Percentiles rank a stretch among this genome's conserved stretches.
phyloP scores from a whole-genome alignment of 2,797 vertebrate species.

The Sebastes itinus region DNA sequence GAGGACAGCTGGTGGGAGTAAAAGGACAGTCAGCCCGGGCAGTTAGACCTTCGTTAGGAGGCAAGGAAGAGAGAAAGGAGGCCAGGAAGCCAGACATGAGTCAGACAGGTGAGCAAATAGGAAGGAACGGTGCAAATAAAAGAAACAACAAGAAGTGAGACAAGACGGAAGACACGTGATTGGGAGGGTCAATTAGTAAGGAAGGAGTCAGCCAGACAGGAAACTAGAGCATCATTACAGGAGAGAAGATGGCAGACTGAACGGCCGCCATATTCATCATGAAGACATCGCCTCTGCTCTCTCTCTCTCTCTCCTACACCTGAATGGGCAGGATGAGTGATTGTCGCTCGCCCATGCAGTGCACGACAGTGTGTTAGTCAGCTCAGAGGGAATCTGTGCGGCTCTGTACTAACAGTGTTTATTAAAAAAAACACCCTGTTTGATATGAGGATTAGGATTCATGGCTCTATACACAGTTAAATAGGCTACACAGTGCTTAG shows the following conservation, averaged over 20 bases:
- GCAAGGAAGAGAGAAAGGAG: neutral
- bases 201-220: neutral
- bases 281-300: neutral
- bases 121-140: neutral
- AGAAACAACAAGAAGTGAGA: neutral
- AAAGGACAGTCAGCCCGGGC: neutral
- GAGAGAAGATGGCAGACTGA: neutral
- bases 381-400: constrained; percentile 9
- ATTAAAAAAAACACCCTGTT: constrained; percentile 11
- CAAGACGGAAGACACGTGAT: neutral
- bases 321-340: constrained; percentile 2
- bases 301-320: neutral
- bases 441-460: constrained; percentile 44
- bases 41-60: constrained; percentile 12
- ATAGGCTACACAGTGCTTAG: constrained; percentile 26
- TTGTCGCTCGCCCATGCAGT: neutral
- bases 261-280: neutral
- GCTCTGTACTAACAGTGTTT: neutral
- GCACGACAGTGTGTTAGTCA: neutral
- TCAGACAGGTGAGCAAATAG: neutral
- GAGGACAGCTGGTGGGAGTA: neutral
- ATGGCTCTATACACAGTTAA: constrained; percentile 21
- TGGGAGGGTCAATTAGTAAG: neutral
- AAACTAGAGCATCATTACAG: constrained; percentile 14
- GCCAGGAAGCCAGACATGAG: constrained; percentile 6